Evolutionary conservation across 2,113 vertebrate species (phyloP).

Genomic region (Dipodomys stephensi): DNA sequence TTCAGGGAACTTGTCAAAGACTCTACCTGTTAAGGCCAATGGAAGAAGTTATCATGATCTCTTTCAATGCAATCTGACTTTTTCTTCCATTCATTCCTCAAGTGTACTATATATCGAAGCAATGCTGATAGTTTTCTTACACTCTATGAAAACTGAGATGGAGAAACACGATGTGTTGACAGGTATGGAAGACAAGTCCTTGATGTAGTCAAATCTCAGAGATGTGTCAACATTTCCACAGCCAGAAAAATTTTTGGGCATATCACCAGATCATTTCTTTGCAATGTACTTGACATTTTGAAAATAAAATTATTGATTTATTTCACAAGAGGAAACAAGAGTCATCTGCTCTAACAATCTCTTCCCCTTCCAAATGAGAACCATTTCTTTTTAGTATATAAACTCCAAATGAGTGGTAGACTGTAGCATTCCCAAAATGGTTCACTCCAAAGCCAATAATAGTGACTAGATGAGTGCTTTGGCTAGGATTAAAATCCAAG

Average conservation of each 20-base stretch:
- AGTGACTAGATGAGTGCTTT: neutral
- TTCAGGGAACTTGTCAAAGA: neutral
- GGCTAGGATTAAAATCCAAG: neutral
- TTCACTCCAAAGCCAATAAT: conserved; percentile 18
- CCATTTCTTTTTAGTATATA: neutral
- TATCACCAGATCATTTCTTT: conserved; percentile 61
- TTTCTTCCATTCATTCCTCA: conserved; percentile 40
- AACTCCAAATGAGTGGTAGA: neutral
- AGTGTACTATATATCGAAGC: neutral
- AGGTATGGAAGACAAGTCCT: conserved; percentile 66
- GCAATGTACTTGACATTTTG: conserved; percentile 44
- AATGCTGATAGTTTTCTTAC: conserved; percentile 67
- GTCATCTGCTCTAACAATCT: conserved; percentile 30
- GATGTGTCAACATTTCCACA: conserved; percentile 55
- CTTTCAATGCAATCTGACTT: neutral
- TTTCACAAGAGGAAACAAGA: conserved; percentile 53
- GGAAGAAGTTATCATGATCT: conserved; percentile 10
- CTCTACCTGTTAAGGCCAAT: neutral
- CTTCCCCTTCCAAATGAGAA: neutral
- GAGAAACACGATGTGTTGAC: conserved; percentile 61
- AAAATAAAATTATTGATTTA: conserved; percentile 62
- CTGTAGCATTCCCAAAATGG: conserved; percentile 38
- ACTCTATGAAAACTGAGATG: conserved; percentile 62
- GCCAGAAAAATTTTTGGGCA: conserved; percentile 18
- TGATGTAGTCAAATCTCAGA: conserved; percentile 60